Evolutionary conservation across 2,113 vertebrate species (phyloP).

Genomic region (Xenopus laevis): DNA sequence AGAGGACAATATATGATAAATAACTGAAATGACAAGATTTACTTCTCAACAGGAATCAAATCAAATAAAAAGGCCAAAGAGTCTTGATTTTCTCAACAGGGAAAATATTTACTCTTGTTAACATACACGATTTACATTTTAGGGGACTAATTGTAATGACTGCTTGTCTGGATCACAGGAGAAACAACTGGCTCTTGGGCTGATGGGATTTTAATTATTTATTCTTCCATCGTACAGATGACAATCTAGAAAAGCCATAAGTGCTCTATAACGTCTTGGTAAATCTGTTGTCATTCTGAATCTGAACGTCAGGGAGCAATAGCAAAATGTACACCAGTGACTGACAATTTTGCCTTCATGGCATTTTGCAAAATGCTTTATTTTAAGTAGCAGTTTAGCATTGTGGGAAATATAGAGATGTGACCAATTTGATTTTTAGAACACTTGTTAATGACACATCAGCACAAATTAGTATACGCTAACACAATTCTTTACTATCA

Average conservation of each 20-base stretch:
- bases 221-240: not conserved
- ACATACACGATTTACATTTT: conserved; percentile 25
- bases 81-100: conserved; percentile 62
- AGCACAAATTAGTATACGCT: no score
- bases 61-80: conserved; percentile 53
- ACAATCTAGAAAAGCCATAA: not conserved
- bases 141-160: conserved; percentile 48
- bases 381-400: not conserved
- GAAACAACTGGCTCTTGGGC: conserved; percentile 3
- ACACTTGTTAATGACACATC: no score
- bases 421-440: no score
- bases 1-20: conserved; percentile 50
- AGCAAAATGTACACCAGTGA: not conserved
- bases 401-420: not conserved
- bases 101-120: conserved; percentile 53
- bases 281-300: not conserved
- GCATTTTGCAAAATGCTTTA: not conserved
- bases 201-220: conserved; percentile 7
- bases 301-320: not conserved
- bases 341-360: not conserved
- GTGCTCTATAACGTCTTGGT: not conserved
- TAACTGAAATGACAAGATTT: conserved; percentile 57
- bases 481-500: no score
- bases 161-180: conserved; percentile 11
- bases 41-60: conserved; percentile 57